These are phyloP conservation scores for Lathronympha strigana DNA, from an alignment of 2,888 invertebrate species.

Conservation along the genomic window DNA sequence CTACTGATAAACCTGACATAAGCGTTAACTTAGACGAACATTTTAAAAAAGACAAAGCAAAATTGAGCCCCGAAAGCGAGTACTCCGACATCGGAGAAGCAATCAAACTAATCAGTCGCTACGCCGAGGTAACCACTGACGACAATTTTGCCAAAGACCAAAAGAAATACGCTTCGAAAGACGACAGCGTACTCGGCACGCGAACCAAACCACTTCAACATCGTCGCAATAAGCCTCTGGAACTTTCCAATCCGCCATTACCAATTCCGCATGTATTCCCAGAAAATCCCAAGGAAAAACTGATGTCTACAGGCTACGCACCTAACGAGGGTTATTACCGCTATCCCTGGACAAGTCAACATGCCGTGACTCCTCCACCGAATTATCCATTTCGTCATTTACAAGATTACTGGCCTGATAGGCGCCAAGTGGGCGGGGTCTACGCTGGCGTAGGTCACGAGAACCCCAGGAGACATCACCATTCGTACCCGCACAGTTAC, in stretches of 20 bases:
- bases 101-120: constrained; percentile 78
- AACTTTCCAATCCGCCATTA: constrained; percentile 49
- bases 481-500: constrained; percentile 71
- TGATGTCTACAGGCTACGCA: constrained; percentile 45
- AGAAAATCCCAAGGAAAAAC: constrained; percentile 42
- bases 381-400: constrained; percentile 76
- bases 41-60: constrained; percentile 63
- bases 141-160: constrained; percentile 75
- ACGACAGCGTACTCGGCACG: constrained; percentile 73
- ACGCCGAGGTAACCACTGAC: constrained; percentile 79
- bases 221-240: constrained; percentile 71
- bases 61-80: constrained; percentile 77
- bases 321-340: constrained; percentile 67
- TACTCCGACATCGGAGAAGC: constrained; percentile 80
- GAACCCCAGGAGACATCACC: constrained; percentile 77
- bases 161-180: constrained; percentile 62
- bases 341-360: constrained; percentile 75
- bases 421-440: constrained; percentile 69
- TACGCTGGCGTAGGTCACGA: constrained; percentile 67
- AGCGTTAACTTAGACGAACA: constrained; percentile 49
- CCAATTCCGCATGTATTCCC: constrained; percentile 47
- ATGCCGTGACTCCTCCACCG: constrained; percentile 69
- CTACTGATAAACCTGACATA: constrained; percentile 40
- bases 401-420: constrained; percentile 78
- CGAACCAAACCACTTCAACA: constrained; percentile 74